Base-by-base conservation (phyloP, 2,113 vertebrate genomes). In the Reinhardtius hippoglossoides region DNA sequence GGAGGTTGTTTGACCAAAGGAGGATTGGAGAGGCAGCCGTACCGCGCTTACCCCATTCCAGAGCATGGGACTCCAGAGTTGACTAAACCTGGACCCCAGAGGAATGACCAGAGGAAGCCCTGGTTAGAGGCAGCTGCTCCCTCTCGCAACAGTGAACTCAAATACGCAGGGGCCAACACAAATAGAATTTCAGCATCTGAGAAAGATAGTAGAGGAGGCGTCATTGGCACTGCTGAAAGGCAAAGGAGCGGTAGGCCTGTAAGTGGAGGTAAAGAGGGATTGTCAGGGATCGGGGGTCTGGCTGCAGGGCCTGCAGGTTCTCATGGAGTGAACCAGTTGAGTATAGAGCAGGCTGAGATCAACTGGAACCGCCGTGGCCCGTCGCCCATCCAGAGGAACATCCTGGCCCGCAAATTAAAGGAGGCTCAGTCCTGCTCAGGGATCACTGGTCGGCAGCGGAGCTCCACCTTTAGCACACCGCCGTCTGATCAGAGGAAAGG, bases 331-430 rank as follows among this genome's bases (percentile, higher is more conserved):
- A 0, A 0, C 81, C 23, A 86, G 87, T 76, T 82, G 42, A 85
- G 67, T 55, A 70, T 67, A 0, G 96, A 96, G 62, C 95, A 94
- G 35, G 88, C 91, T 0, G 97, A 97, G 80, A 92, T 92, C 27
- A 94, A 92, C 82, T 94, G 95, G 93, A 92, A 90, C 67, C 95
- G 94, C 5, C 95, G 95, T 2, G 97, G 96, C 13, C 95, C 95
- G 0, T 98, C 96, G 0, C 96, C 97, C 0, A 96, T 96, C 71
- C 94, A 96, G 87, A 95, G 92, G 78, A 95, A 95, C 84, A 27
- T 70, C 48, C 15, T 97, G 93, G 90, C 94, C 1, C 88, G 92
- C 55, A 98, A 96, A 80, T 93, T 97, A 71, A 86, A 89, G 3
- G 95, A 95, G 64, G 94, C 95, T 16, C 88, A 93, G 88, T 89